Conservation (phyloP, 2,888 invertebrate genomes). For the Micropterix aruncella region DNA sequence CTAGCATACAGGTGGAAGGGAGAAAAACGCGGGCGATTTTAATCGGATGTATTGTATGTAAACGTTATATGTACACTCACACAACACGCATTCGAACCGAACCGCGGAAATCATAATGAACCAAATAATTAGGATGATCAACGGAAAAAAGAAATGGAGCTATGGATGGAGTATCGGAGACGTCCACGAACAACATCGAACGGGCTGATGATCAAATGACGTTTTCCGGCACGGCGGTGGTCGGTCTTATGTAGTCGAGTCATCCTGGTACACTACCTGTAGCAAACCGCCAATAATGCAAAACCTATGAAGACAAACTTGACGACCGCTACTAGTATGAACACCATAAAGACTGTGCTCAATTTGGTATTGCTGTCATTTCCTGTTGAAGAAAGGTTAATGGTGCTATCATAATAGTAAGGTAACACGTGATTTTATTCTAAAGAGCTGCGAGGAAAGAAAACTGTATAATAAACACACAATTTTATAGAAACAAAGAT, state of each 20-base stretch:
- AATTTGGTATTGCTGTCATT: slow-evolving; percentile 65
- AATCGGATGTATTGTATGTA: too few relatives aligned
- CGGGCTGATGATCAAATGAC: not conserved
- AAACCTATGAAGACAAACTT: slow-evolving; percentile 92
- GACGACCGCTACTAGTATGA: slow-evolving; percentile 85
- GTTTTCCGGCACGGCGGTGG: slow-evolving; percentile 2
- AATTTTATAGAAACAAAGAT: too few relatives aligned
- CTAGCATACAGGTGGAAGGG: slow-evolving; percentile 2
- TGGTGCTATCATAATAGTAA: not conserved
- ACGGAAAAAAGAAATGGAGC: too few relatives aligned
- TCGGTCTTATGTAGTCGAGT: slow-evolving; percentile 1
- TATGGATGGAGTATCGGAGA: too few relatives aligned
- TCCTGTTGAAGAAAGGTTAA: slow-evolving; percentile 38
- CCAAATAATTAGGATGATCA: too few relatives aligned
- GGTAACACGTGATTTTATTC: not conserved
- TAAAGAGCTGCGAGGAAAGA: too few relatives aligned
- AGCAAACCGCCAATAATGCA: slow-evolving; percentile 89
- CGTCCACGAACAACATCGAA: slow-evolving; percentile 10
- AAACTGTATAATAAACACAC: too few relatives aligned
- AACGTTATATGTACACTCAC: too few relatives aligned
- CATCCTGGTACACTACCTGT: slow-evolving; percentile 49
- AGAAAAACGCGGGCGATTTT: slow-evolving; percentile 3
- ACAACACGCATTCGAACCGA: too few relatives aligned
- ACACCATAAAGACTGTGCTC: slow-evolving; percentile 82
- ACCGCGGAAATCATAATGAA: too few relatives aligned